Evolutionary conservation across 2,113 vertebrate genomes (phyloP).

Genomic region (Gadus macrocephalus): DNA sequence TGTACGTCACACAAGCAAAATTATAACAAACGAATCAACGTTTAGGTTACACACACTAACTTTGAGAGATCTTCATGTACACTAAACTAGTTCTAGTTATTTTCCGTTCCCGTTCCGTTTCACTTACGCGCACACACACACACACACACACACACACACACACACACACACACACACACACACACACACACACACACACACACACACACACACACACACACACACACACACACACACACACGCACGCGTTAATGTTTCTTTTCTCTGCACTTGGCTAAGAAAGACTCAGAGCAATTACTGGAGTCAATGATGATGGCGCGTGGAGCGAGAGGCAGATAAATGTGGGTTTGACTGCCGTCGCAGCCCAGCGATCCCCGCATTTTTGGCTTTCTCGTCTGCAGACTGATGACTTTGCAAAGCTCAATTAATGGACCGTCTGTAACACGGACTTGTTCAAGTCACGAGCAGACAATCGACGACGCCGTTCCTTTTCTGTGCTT

Average conservation of each 20-base stretch:
- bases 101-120: not conserved
- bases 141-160: not conserved
- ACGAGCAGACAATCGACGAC: not conserved
- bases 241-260: not conserved
- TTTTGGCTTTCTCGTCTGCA: not conserved
- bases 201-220: not conserved
- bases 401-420: constrained; percentile 9
- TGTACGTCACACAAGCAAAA: too few relatives aligned
- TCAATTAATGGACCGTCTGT: constrained; percentile 38
- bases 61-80: not conserved
- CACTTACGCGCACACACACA: not conserved
- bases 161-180: not conserved
- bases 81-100: not conserved
- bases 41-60: not conserved
- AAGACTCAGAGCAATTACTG: constrained; percentile 5
- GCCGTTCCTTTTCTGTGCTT: not conserved
- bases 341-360: not conserved
- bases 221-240: not conserved
- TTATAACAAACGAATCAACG: too few relatives aligned
- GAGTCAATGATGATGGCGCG: constrained; percentile 10
- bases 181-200: not conserved
- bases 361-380: not conserved
- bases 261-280: constrained; percentile 7
- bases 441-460: not conserved
- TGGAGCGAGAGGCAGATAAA: not conserved